Conservation (phyloP, 2,113 vertebrate genomes). For the Mixornis gularis region DNA sequence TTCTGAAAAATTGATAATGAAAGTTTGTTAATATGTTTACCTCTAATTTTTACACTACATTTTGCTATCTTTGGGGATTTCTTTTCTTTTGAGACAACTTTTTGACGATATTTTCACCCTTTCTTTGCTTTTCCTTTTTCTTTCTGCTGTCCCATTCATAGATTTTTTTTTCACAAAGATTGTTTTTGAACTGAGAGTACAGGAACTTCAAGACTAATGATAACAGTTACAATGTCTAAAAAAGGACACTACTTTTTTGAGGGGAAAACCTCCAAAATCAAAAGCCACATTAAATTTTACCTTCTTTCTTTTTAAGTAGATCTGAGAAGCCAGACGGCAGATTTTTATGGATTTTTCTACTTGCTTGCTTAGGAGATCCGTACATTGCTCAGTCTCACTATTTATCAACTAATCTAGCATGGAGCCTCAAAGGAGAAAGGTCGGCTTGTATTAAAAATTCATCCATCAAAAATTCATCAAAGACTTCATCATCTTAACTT, state of each 20-base stretch:
- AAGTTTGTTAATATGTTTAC: not conserved
- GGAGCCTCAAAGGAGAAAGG: constrained; percentile 75
- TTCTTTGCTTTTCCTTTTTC: not conserved
- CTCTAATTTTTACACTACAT: not conserved
- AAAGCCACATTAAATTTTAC: constrained; percentile 59
- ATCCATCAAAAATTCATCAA: constrained; percentile 84
- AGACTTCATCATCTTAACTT: constrained; percentile 76
- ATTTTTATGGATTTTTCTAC: constrained; percentile 74
- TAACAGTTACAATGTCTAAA: not conserved
- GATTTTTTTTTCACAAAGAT: not conserved
- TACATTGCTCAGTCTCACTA: constrained; percentile 71
- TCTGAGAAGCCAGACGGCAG: constrained; percentile 60
- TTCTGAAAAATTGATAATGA: not conserved
- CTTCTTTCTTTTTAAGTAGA: constrained; percentile 60
- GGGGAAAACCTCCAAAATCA: not conserved
- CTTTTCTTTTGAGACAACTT: not conserved
- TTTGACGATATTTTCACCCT: not conserved
- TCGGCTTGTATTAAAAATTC: constrained; percentile 79
- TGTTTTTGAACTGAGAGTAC: not conserved
- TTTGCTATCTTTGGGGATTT: not conserved
- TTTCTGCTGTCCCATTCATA: not conserved
- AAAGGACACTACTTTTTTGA: not conserved
- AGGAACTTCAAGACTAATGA: not conserved
- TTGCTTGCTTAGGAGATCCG: constrained; percentile 74
- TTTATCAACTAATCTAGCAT: constrained; percentile 83